A percentile compares a stretch with the other conserved stretches of the same genome.
Conservation (phyloP, 2,888 invertebrate species). For the Athalia cordata region DNA sequence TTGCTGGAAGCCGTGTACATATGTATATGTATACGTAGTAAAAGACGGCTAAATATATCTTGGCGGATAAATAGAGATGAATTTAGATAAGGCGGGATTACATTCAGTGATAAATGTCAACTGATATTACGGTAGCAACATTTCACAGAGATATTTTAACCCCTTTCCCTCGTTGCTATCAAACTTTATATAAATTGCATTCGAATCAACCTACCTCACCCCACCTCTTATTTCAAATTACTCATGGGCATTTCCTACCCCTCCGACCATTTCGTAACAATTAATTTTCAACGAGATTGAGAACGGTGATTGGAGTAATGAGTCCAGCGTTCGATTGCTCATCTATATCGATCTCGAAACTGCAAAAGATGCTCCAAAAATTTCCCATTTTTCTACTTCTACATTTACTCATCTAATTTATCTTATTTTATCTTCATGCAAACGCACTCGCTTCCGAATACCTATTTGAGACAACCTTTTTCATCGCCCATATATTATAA, state of each 20-base stretch:
- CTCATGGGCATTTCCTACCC: background rate
- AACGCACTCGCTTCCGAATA: too few species aligned
- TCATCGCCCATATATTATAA: too few species aligned
- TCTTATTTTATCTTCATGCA: background rate
- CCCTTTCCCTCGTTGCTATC: background rate
- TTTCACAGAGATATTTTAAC: slow-evolving; percentile 28
- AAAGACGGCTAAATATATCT: background rate
- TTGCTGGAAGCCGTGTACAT: background rate
- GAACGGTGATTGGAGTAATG: background rate
- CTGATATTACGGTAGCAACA: slow-evolving; percentile 28
- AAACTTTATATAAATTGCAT: slow-evolving; percentile 30
- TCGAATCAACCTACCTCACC: background rate
- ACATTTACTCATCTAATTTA: background rate
- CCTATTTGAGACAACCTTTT: too few species aligned
- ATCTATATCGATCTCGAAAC: background rate
- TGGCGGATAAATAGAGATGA: slow-evolving; percentile 30
- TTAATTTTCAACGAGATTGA: background rate
- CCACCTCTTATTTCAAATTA: background rate
- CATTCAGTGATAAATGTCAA: slow-evolving; percentile 37
- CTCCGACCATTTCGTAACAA: background rate
- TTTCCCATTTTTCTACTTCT: background rate
- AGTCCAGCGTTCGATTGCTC: too few species aligned
- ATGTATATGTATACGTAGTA: background rate
- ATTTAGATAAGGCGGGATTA: slow-evolving; percentile 35
- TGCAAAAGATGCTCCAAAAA: background rate